phyloP scores from a whole-genome alignment of 2,888 invertebrate species.

The Drosophila helvetica region DNA sequence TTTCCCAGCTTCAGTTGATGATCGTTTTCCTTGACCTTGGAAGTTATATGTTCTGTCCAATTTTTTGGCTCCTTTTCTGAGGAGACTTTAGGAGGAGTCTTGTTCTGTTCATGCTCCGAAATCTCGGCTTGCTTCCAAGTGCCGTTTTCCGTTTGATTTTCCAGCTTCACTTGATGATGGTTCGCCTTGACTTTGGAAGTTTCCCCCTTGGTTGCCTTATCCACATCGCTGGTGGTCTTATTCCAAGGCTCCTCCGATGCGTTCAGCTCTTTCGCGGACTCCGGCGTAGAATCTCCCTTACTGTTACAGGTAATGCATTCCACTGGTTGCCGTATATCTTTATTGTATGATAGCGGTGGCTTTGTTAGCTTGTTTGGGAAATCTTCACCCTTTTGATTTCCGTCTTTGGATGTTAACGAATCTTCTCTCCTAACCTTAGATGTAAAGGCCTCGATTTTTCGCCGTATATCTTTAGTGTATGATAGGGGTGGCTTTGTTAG shows the following conservation, averaged over 20 bases:
- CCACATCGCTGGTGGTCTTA: neutral
- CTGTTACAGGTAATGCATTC: neutral
- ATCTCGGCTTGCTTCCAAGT: too few relatives aligned
- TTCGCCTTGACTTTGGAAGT: neutral
- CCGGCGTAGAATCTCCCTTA: neutral
- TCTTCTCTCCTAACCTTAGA: neutral
- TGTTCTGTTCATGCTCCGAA: too few relatives aligned
- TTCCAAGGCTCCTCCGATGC: neutral
- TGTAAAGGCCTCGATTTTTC: neutral
- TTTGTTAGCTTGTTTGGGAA: neutral
- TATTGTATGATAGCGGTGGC: neutral
- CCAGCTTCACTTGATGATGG: neutral
- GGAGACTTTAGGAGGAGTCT: neutral
- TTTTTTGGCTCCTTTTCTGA: neutral
- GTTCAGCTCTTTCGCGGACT: neutral
- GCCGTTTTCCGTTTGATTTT: neutral
- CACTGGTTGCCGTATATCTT: neutral
- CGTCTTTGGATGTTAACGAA: neutral
- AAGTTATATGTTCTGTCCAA: neutral
- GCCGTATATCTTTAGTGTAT: neutral
- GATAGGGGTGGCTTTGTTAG: neutral
- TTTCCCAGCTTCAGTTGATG: neutral
- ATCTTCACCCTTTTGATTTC: neutral
- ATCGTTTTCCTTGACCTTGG: too few relatives aligned
- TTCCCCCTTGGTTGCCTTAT: neutral